A percentile compares a stretch with the other conserved stretches of the same genome.
phyloP scores from a whole-genome alignment of 2,888 invertebrate genomes.

The Xestia c-nigrum region DNA sequence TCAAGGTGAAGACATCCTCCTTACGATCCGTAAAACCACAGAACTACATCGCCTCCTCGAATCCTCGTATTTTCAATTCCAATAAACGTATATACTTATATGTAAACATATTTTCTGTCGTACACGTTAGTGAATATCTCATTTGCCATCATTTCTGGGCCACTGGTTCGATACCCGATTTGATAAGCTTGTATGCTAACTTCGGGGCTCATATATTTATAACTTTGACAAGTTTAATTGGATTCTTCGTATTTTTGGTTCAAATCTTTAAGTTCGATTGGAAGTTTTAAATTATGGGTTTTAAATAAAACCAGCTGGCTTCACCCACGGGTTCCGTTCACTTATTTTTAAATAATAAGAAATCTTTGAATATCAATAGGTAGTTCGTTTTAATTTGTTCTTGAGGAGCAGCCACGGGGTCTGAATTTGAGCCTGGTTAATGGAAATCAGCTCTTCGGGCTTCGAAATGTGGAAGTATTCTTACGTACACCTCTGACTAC shows the following conservation, averaged over 20 bases:
- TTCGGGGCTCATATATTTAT: constrained; percentile 43
- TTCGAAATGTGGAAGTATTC: too few species aligned
- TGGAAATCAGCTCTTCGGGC: too few species aligned
- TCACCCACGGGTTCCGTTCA: background rate
- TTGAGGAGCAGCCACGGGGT: background rate
- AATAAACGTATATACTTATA: constrained; percentile 59
- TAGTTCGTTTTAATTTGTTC: background rate
- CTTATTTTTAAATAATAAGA: background rate
- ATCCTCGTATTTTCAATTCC: constrained; percentile 58
- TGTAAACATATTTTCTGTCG: constrained; percentile 49
- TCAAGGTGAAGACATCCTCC: constrained; percentile 35
- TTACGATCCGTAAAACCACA: constrained; percentile 50
- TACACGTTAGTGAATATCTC: constrained; percentile 61
- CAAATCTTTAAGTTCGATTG: constrained; percentile 31
- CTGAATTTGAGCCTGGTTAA: too few species aligned
- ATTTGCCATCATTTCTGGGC: constrained; percentile 61
- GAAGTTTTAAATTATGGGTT: constrained; percentile 50
- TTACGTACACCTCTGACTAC: too few species aligned
- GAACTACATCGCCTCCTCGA: constrained; percentile 41
- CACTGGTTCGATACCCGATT: constrained; percentile 59
- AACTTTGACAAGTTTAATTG: constrained; percentile 58
- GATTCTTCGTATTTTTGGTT: constrained; percentile 52
- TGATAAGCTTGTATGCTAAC: constrained; percentile 59
- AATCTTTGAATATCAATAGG: background rate
- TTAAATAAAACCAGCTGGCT: constrained; percentile 21